phyloP scores from a whole-genome alignment of 2,797 vertebrate species.

The Huso huso region DNA sequence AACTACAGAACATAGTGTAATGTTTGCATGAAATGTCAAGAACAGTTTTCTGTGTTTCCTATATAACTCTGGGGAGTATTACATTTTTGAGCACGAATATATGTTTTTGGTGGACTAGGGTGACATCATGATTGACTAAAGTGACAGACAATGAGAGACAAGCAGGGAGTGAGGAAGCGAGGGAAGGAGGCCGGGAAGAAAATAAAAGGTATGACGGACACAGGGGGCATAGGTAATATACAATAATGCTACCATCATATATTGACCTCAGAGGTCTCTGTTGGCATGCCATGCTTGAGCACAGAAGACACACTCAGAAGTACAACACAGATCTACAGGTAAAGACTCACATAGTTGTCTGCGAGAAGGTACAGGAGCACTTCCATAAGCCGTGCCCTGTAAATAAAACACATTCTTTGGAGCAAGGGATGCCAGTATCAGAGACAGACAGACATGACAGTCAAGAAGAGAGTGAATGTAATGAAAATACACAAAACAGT shows the following conservation, averaged over 20 bases:
- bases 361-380: conserved; percentile 66
- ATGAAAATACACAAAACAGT: background rate
- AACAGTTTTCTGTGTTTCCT: too few species aligned
- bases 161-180: too few species aligned
- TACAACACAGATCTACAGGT: conserved; percentile 61
- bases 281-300: conserved; percentile 65
- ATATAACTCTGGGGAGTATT: too few species aligned
- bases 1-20: too few species aligned
- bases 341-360: conserved; percentile 70
- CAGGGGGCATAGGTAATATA: conserved; percentile 49
- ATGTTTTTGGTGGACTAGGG: background rate
- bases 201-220: conserved; percentile 14
- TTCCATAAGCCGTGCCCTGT: conserved; percentile 67
- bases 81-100: too few species aligned
- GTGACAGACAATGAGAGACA: background rate
- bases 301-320: conserved; percentile 47
- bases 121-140: background rate
- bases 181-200: background rate
- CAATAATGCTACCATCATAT: conserved; percentile 47
- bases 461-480: conserved; percentile 21
- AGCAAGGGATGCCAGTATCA: conserved; percentile 51
- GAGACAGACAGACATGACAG: conserved; percentile 35
- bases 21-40: too few species aligned
- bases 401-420: conserved; percentile 68
- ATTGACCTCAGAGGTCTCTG: conserved; percentile 50